phyloP scores from a whole-genome alignment of 1,140 invertebrate genomes.

The Metaphire vulgaris region DNA sequence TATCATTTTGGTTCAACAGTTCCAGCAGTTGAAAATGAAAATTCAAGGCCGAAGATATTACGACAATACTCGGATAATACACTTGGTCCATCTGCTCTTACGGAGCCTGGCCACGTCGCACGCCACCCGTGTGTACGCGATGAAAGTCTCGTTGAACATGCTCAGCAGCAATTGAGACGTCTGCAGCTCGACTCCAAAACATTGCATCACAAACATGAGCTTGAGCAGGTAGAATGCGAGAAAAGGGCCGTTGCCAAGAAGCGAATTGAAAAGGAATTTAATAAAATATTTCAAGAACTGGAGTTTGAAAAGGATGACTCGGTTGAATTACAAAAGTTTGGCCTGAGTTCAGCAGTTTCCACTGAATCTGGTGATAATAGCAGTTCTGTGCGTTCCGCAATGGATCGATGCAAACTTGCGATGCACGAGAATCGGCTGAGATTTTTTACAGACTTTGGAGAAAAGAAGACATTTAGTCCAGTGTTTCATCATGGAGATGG shows the following conservation, averaged over 20 bases:
- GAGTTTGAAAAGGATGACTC: background rate
- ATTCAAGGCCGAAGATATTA: background rate
- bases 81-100: background rate
- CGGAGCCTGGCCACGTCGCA: background rate
- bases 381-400: background rate
- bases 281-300: constrained; percentile 2
- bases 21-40: background rate
- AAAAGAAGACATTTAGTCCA: background rate
- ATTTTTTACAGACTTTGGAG: background rate
- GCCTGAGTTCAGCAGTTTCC: background rate
- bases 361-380: background rate
- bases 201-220: constrained; percentile 11
- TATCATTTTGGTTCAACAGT: background rate
- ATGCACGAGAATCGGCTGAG: background rate
- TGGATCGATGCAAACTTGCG: background rate
- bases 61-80: background rate
- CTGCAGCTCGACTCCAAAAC: constrained; percentile 9
- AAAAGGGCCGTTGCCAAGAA: constrained; percentile 3
- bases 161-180: background rate
- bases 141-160: background rate
- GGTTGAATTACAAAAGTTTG: background rate
- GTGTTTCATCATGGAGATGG: background rate
- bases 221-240: background rate
- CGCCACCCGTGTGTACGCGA: background rate
- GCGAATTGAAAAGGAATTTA: constrained; percentile 13